phyloP scores from a whole-genome alignment of 2,797 vertebrate species.

The Rhinoraja longicauda region DNA sequence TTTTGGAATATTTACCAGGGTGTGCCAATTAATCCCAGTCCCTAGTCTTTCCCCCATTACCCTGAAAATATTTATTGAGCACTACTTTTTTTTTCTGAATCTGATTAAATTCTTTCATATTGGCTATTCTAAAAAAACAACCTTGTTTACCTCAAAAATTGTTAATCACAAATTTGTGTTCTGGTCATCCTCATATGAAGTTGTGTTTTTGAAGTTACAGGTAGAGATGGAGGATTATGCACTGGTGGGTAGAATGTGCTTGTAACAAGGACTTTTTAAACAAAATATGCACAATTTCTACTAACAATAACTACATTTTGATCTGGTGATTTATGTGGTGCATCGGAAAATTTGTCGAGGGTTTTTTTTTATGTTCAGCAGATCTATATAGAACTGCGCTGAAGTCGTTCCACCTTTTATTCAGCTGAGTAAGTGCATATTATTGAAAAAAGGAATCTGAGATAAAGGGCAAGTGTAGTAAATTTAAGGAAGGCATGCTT shows the following conservation, averaged over 20 bases:
- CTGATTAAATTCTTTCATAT: neutral
- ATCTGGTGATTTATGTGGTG: neutral
- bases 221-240: neutral
- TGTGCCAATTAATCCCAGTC: neutral
- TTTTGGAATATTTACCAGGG: neutral
- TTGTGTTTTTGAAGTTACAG: neutral
- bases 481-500: neutral
- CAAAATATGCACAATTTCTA: neutral
- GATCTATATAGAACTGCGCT: neutral
- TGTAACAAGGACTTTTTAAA: neutral
- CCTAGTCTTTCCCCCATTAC: neutral
- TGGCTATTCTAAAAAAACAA: neutral
- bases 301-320: neutral
- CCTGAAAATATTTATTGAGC: neutral
- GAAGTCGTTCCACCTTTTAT: neutral
- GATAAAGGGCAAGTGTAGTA: too few relatives aligned
- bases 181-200: neutral
- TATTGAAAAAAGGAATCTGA: neutral
- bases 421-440: neutral
- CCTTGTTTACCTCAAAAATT: neutral
- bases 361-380: neutral
- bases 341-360: neutral
- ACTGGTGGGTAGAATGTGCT: neutral
- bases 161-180: neutral
- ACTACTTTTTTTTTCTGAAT: neutral